Evolutionary conservation across 2,113 vertebrate species (phyloP).

Genomic region (Eptatretus burgeri): DNA sequence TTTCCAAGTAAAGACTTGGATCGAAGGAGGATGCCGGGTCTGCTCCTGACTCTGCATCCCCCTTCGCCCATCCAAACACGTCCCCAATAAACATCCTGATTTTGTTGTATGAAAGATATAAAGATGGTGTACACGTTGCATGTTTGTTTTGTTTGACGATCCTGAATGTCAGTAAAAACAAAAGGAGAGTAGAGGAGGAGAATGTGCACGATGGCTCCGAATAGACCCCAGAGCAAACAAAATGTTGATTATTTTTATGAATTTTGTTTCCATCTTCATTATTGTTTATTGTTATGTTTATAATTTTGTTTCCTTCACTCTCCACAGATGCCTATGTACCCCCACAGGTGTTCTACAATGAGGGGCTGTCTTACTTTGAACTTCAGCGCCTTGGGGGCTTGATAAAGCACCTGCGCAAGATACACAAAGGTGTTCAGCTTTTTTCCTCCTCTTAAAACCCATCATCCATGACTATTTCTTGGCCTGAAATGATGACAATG

Average conservation of each 20-base stretch:
- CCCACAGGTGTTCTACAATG: constrained; percentile 87
- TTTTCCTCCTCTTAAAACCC: background rate
- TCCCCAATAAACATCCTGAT: background rate
- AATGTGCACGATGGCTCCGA: background rate
- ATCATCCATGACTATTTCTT: too few relatives aligned
- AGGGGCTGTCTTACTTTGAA: constrained; percentile 93
- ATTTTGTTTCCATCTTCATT: background rate
- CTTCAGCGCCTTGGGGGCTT: constrained; percentile 77
- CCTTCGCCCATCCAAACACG: background rate
- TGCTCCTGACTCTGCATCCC: background rate
- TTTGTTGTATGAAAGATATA: too few relatives aligned
- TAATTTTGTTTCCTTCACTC: background rate
- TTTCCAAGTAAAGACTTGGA: too few relatives aligned
- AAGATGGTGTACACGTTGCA: too few relatives aligned
- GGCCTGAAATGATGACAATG: too few relatives aligned
- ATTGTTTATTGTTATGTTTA: background rate
- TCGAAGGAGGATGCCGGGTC: background rate
- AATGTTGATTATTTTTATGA: background rate
- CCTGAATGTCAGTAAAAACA: too few relatives aligned
- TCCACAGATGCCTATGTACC: constrained; percentile 51
- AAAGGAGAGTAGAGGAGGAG: too few relatives aligned
- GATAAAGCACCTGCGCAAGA: constrained; percentile 79
- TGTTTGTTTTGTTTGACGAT: too few relatives aligned
- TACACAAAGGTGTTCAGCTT: constrained; percentile 37
- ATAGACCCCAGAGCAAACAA: background rate